Base-by-base conservation (phyloP, 2,888 invertebrate genomes). In the Neoitamus cyanurus region DNA sequence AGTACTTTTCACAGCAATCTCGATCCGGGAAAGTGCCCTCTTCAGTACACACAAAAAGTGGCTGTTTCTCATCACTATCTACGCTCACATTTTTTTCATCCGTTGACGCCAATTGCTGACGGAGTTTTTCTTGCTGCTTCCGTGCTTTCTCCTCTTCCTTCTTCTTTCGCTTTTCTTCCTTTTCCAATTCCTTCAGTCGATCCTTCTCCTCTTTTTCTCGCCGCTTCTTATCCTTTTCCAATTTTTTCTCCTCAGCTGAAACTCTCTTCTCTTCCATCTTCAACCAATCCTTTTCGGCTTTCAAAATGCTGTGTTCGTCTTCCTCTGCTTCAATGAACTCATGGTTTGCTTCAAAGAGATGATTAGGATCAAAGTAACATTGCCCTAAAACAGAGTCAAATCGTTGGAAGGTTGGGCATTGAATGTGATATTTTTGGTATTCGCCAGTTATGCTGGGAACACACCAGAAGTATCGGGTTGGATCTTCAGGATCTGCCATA, bases 41-140 rank as follows among this genome's bases (percentile, higher is more conserved):
- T 25, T 84, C 80, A 0, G 88, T 87, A 83, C 90, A 90, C 5
- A n/a, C 30, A 58, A 78, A 78, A 78, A 78, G n/a, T 3, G 30
- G 28, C 48, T 58, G 42, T 2, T 30, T 72, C 25, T 77, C 77
- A 68, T 84, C 77, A 15, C 42, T 68, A 4, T 84, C 78, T 11
- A 20, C 58, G 7, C 58, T 20, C 9, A 20, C 25, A 20, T 58
- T 11, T 9, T 20, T 20, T 28, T 48, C 69, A 6, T 84, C 78
- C 11, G 72, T 70, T 6, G n/a, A 6, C 1, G 25, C 42, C 15
- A 36, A 15, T 68, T 75, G 68, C 25, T 46, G 25, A 7, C 30
- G 70, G 11, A 58, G 9, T n/a, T 73, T 72, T 58, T 58, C 73
- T 75, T 75, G 13, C n/a, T 20, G n/a, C 48, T 72, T 78, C 7